phyloP scores from a whole-genome alignment of 2,888 invertebrate species.

The Dromius quadrimaculatus region DNA sequence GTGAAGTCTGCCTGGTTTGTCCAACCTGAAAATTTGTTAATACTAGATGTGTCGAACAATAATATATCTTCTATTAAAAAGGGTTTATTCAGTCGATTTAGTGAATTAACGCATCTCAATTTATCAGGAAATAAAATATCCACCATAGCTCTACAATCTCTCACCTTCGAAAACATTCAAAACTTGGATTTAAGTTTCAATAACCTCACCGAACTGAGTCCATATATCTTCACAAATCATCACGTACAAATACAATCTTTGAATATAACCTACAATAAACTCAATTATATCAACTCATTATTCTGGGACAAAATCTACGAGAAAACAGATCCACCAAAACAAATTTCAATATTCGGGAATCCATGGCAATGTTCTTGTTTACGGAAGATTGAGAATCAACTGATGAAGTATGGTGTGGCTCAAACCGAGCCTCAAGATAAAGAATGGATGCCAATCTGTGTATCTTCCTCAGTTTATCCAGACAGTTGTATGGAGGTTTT shows the following conservation, averaged over 20 bases:
- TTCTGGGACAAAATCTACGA: background rate
- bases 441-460: background rate
- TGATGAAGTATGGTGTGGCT: background rate
- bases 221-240: background rate
- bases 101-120: background rate
- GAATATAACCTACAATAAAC: conserved; percentile 1
- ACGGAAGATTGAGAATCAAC: background rate
- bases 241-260: background rate
- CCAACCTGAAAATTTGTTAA: background rate
- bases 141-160: background rate
- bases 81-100: background rate
- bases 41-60: conserved; percentile 8
- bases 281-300: background rate
- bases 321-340: background rate
- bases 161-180: background rate
- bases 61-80: background rate
- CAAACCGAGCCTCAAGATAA: background rate
- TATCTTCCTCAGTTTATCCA: background rate
- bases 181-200: conserved; percentile 1
- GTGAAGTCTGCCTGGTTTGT: background rate
- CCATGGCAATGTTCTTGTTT: conserved; percentile 10
- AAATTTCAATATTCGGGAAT: conserved; percentile 1
- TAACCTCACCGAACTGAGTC: background rate
- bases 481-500: background rate
- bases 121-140: conserved; percentile 6